phyloP scores from a whole-genome alignment of 2,888 invertebrate species.

The Rotaria macrura region DNA sequence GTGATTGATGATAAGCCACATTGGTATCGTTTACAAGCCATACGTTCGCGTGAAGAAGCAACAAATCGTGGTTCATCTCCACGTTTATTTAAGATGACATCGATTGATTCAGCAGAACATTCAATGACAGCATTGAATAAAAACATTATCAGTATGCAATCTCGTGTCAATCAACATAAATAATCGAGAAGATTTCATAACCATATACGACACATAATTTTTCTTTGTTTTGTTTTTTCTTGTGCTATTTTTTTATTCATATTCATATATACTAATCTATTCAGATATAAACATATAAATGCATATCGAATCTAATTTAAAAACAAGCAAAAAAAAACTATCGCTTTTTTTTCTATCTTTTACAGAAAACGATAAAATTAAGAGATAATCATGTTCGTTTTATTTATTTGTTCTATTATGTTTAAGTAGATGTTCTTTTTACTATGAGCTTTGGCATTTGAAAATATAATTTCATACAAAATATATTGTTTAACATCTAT shows the following conservation, averaged over 20 bases:
- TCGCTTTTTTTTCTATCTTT: not conserved
- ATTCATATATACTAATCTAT: not conserved
- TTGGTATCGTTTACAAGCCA: slow-evolving; percentile 5
- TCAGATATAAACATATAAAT: not conserved
- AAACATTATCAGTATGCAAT: not conserved
- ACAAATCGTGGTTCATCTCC: slow-evolving; percentile 18
- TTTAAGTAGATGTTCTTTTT: no score
- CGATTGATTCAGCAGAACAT: not conserved
- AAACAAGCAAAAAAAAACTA: not conserved
- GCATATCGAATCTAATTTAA: not conserved
- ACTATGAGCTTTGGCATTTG: no score
- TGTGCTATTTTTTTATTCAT: not conserved
- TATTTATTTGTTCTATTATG: not conserved
- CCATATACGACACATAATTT: not conserved
- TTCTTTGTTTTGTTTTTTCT: not conserved
- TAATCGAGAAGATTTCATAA: not conserved
- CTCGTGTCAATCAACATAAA: not conserved
- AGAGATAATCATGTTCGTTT: not conserved
- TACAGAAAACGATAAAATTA: not conserved
- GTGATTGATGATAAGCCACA: not conserved
- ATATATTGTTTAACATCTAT: not conserved
- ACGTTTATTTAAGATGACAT: not conserved
- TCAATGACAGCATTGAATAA: not conserved
- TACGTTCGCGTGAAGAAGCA: not conserved
- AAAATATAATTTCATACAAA: not conserved